These are phyloP conservation scores for Phrynosoma blainvillii DNA, from an alignment of 2,113 vertebrate species.

Conservation along the genomic window DNA sequence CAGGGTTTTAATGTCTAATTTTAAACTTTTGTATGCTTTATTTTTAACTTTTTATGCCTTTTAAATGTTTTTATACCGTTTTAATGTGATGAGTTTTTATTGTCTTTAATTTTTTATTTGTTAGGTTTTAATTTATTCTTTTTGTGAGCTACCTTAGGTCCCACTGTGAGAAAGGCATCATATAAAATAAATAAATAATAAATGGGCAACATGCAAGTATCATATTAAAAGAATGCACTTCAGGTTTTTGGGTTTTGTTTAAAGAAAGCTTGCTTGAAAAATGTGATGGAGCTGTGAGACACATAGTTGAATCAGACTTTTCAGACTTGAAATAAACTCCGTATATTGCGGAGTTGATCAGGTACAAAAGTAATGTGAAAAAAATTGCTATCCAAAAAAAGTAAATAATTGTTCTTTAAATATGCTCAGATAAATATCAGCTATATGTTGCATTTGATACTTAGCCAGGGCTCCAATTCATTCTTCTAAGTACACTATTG, in stretches of 20 bases:
- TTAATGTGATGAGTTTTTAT: no score
- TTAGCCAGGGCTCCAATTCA: neutral
- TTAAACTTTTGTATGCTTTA: no score
- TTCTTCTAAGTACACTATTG: neutral
- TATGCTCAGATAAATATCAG: neutral
- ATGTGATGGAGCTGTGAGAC: neutral
- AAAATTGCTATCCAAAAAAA: neutral
- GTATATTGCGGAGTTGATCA: neutral
- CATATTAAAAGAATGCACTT: neutral
- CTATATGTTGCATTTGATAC: neutral
- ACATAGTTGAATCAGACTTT: neutral
- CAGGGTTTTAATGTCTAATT: no score
- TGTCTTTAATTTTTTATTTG: no score
- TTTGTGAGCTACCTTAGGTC: no score
- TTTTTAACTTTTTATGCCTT: no score
- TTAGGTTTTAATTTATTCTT: no score
- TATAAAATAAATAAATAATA: no score
- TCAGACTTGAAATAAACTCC: no score
- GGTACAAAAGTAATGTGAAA: neutral
- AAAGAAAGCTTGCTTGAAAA: neutral
- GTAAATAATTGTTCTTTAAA: neutral
- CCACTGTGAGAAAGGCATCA: no score
- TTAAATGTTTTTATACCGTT: no score
- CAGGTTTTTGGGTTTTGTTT: neutral
- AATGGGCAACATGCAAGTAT: neutral